Base-by-base conservation (phyloP, 1,140 invertebrate species). In the Diorhabda carinulata region DNA sequence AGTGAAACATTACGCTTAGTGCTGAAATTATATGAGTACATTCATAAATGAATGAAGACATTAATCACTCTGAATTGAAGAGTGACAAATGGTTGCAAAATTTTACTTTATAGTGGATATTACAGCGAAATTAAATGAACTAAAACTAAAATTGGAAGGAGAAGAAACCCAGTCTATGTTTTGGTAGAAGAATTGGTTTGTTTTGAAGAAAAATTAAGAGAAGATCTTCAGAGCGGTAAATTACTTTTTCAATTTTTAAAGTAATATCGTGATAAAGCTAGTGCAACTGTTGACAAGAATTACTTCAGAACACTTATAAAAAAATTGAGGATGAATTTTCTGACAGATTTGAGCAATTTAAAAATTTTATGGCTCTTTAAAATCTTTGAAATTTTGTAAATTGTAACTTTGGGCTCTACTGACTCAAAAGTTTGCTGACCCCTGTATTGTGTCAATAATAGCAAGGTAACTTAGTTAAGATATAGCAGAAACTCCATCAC, bases 231-330 rank as follows among this genome's bases (percentile, higher is more conserved):
- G 45, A 52, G 45, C 2, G 45, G 45, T 52, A 52, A 52, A 52
- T 52, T 52, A 52, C 45, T 52, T 52, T 52, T 52, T 52, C 45
- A 52, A 52, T 52, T 52, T 52, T 8, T 52, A 52, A 47, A 47
- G 45, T 8, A 52, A 52, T 52, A 52, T 52, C 45, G 5, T 2
- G 45, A 52, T 52, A 5, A 52, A 52, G 2, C 45, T 8, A 52
- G 45, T 52, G 45, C 45, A 52, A 52, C 5, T 52, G 45, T 52
- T 52, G 45, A 52, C 45, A 52, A 5, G 45, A 52, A 52, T 52
- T 52, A 52, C 45, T 52, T 52, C 8, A 52, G 45, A 5, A 52
- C 45, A 52, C 5, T 5, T 52, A 52, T 52, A 52, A 52, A 52
- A 52, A 52, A 52, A 52, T 5, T 5, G 45, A 5, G 5, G 8